phyloP scores from a whole-genome alignment of 2,113 vertebrate genomes.

The Catagonus wagneri region DNA sequence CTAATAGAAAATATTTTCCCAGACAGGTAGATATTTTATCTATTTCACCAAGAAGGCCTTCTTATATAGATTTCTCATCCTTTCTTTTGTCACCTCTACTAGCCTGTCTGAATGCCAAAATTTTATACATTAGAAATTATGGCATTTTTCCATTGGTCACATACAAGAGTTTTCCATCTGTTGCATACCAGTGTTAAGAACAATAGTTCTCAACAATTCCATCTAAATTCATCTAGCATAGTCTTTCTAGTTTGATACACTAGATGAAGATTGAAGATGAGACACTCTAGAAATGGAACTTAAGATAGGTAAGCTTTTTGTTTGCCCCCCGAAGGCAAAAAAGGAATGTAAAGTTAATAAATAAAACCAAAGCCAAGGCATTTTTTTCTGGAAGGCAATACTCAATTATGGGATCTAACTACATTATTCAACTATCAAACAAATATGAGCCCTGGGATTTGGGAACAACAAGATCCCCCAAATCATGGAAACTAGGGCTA shows the following conservation, averaged over 20 bases:
- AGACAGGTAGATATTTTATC: neutral
- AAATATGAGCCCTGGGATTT: neutral
- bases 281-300: neutral
- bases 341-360: neutral
- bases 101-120: neutral
- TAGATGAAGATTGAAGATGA: neutral
- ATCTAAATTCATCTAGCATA: neutral
- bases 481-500: neutral
- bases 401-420: neutral
- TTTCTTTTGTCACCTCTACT: neutral
- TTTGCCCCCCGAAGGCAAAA: neutral
- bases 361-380: neutral
- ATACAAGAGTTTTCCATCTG: neutral
- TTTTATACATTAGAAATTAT: neutral
- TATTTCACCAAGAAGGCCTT: neutral
- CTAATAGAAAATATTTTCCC: neutral
- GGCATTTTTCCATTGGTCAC: neutral
- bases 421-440: neutral
- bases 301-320: neutral
- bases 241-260: neutral
- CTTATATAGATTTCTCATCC: neutral
- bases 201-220: neutral
- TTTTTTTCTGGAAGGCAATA: neutral
- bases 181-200: neutral
- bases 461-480: neutral